Evolutionary conservation across 1,140 invertebrate genomes (phyloP).

Genomic region (Bathynomus jamesi): DNA sequence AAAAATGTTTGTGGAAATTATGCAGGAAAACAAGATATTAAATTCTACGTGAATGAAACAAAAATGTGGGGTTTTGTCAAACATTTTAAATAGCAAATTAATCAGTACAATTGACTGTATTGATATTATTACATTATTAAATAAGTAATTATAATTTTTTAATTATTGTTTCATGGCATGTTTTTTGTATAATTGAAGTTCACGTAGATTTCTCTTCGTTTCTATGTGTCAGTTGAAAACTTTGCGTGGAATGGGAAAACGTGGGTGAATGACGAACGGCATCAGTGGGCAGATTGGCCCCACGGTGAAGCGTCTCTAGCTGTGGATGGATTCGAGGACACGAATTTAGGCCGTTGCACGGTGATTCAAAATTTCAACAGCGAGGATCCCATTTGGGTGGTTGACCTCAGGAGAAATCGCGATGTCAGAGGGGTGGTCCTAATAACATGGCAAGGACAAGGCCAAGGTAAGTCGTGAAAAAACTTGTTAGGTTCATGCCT

Average conservation of each 20-base stretch:
- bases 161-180: too few species aligned
- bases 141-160: too few species aligned
- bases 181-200: too few species aligned
- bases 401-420: slow-evolving; percentile 47
- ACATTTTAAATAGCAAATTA: too few species aligned
- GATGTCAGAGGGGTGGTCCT: slow-evolving; percentile 47
- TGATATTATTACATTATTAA: too few species aligned
- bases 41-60: too few species aligned
- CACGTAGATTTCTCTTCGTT: too few species aligned
- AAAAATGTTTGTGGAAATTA: too few species aligned
- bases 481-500: too few species aligned
- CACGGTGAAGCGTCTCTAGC: slow-evolving; percentile 44
- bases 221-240: slow-evolving; percentile 47
- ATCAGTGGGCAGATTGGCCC: slow-evolving; percentile 45
- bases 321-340: slow-evolving; percentile 44
- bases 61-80: too few species aligned
- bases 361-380: slow-evolving; percentile 53
- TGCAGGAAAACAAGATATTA: too few species aligned
- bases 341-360: slow-evolving; percentile 46
- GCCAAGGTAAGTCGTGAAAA: slow-evolving; percentile 43
- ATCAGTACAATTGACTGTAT: too few species aligned
- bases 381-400: slow-evolving; percentile 52
- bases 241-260: slow-evolving; percentile 49
- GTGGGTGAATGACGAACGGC: slow-evolving; percentile 53
- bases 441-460: slow-evolving; percentile 51